These are phyloP conservation scores for Zalophus californianus DNA, from an alignment of 2,797 vertebrate species.

Conservation along the genomic window DNA sequence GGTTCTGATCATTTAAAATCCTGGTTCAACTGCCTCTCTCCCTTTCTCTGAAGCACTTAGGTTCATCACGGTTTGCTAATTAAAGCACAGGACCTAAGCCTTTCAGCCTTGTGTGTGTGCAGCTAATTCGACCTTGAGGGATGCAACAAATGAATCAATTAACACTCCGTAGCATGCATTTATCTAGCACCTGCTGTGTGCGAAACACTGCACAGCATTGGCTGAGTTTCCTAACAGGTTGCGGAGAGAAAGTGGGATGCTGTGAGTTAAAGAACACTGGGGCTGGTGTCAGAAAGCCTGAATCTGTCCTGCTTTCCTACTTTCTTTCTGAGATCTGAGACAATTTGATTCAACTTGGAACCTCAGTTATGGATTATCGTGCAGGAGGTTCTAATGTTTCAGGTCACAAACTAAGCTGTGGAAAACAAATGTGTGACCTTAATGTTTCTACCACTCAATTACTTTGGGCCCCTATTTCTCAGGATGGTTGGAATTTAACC, in stretches of 20 bases:
- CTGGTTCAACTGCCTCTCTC: neutral
- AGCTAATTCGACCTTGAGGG: conserved; percentile 34
- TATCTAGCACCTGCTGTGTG: conserved; percentile 56
- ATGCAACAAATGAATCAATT: conserved; percentile 60
- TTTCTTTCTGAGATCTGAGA: neutral
- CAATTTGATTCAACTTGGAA: neutral
- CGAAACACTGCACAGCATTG: neutral
- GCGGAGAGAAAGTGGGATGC: neutral
- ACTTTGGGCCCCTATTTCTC: neutral
- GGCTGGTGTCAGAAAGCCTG: neutral
- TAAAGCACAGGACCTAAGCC: conserved; percentile 9
- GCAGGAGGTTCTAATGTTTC: neutral
- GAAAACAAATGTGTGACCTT: conserved; percentile 1
- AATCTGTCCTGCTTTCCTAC: neutral
- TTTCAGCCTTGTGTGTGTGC: neutral
- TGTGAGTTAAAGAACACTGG: neutral
- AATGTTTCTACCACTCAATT: neutral
- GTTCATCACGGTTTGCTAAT: neutral
- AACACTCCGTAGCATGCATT: conserved; percentile 55
- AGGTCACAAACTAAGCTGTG: neutral
- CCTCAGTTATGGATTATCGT: neutral
- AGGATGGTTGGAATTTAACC: neutral
- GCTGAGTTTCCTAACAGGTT: neutral
- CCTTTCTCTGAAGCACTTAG: neutral
- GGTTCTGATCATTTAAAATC: conserved; percentile 35